Percentiles rank a stretch among this genome's conserved stretches.
Evolutionary conservation across 1,140 invertebrate genomes (phyloP).

Genomic region (Saccostrea glomerata): DNA sequence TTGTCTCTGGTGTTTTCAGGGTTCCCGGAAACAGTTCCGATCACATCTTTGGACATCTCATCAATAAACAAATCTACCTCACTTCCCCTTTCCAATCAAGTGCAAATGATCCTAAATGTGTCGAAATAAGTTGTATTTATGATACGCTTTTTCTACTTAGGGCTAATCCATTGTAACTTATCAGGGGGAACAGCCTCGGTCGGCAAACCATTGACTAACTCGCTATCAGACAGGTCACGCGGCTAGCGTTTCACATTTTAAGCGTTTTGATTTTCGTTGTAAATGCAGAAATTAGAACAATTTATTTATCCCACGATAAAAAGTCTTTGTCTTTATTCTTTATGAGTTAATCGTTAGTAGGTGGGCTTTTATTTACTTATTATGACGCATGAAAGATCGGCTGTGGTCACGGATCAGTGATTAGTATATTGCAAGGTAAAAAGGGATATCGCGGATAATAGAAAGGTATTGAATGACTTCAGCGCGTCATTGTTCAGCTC

Average conservation of each 20-base stretch:
- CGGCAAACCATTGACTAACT: slow-evolving; percentile 30
- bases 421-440: slow-evolving; percentile 29
- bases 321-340: background rate
- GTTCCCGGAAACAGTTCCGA: slow-evolving; percentile 20
- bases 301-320: slow-evolving; percentile 7
- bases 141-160: slow-evolving; percentile 32
- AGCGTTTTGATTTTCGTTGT: slow-evolving; percentile 33
- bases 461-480: slow-evolving; percentile 37
- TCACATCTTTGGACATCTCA: slow-evolving; percentile 30
- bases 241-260: slow-evolving; percentile 18
- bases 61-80: slow-evolving; percentile 23
- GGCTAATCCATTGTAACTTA: slow-evolving; percentile 31
- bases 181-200: slow-evolving; percentile 21
- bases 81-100: slow-evolving; percentile 35
- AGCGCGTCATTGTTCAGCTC: slow-evolving; percentile 22
- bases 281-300: slow-evolving; percentile 15
- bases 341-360: slow-evolving; percentile 10
- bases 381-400: slow-evolving; percentile 30
- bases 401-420: slow-evolving; percentile 20
- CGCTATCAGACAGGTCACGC: slow-evolving; percentile 30
- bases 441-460: slow-evolving; percentile 28
- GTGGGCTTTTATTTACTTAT: slow-evolving; percentile 34
- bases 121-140: slow-evolving; percentile 35
- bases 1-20: background rate
- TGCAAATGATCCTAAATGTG: slow-evolving; percentile 27